A percentile compares a stretch with the other conserved stretches of the same genome.
Conservation (phyloP, 2,113 vertebrate genomes). For the Rhynchopsitta pachyrhyncha region DNA sequence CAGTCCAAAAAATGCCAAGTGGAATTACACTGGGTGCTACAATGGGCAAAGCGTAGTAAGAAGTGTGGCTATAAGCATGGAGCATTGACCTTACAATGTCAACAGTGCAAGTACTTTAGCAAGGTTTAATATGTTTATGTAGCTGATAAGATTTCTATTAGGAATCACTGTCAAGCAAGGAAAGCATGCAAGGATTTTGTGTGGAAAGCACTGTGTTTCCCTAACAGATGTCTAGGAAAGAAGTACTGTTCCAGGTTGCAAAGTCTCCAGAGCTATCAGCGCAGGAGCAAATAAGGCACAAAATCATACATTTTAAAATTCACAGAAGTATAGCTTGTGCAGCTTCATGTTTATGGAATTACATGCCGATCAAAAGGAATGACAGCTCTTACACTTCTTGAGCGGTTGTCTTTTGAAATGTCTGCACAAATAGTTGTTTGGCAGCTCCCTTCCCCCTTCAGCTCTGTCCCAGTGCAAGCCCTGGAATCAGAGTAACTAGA, state of each 20-base stretch:
- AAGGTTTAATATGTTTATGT: background rate
- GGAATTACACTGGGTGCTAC: background rate
- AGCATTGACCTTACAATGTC: background rate
- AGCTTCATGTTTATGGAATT: background rate
- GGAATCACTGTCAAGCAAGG: background rate
- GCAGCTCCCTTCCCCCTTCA: background rate
- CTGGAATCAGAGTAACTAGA: background rate
- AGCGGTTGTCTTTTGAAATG: background rate
- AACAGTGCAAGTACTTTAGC: background rate
- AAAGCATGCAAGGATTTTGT: background rate
- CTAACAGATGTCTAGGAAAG: background rate
- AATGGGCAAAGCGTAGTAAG: background rate
- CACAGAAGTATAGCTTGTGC: background rate
- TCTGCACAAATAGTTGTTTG: background rate
- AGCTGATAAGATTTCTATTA: background rate
- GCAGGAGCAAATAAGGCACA: background rate
- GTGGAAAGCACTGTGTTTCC: background rate
- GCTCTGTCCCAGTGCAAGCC: background rate
- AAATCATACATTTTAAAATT: background rate
- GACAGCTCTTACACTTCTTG: background rate
- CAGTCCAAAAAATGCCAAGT: background rate
- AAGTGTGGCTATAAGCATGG: background rate
- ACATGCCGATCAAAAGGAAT: background rate
- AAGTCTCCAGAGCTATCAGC: background rate
- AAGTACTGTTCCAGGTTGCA: background rate